phyloP scores from a whole-genome alignment of 2,888 invertebrate genomes.

The Drosophila putrida region DNA sequence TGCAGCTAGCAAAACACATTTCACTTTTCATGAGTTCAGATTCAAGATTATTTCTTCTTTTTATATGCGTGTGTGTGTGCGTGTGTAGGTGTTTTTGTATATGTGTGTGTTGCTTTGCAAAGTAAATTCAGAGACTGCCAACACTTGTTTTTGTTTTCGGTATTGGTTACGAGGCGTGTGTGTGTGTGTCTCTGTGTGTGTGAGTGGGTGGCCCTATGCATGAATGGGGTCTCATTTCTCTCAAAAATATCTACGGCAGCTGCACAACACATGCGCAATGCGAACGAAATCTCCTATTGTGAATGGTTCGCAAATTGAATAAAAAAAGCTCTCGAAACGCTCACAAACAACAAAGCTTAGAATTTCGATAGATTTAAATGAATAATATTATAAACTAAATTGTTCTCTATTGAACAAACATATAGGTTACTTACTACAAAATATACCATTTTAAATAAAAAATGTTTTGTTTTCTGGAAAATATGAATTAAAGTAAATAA shows the following conservation, averaged over 20 bases:
- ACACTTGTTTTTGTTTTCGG: conserved; percentile 74
- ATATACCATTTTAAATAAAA: no score
- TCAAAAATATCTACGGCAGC: conserved; percentile 52
- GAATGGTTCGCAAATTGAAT: conserved; percentile 38
- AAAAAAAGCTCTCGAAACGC: conserved; percentile 28
- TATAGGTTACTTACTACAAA: no score
- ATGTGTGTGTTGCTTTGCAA: conserved; percentile 50
- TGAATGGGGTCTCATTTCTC: conserved; percentile 52
- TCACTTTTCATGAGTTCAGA: conserved; percentile 76
- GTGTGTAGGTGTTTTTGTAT: conserved; percentile 3
- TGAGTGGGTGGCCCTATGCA: conserved; percentile 46
- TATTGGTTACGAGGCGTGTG: conserved; percentile 52
- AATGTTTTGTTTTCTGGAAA: no score
- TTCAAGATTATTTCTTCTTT: conserved; percentile 68
- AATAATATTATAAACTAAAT: no score
- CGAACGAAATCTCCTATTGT: neutral
- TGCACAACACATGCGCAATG: conserved; percentile 64
- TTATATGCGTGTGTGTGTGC: conserved; percentile 10
- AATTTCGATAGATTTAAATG: no score
- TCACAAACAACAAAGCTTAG: no score
- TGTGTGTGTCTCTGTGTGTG: conserved; percentile 31
- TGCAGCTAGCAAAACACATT: conserved; percentile 75
- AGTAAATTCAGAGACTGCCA: conserved; percentile 63
- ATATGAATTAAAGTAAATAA: no score
- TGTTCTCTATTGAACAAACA: no score